A percentile compares a stretch with the other conserved stretches of the same genome.
Conservation (phyloP, 2,113 vertebrate species). For the Scalopus aquaticus region DNA sequence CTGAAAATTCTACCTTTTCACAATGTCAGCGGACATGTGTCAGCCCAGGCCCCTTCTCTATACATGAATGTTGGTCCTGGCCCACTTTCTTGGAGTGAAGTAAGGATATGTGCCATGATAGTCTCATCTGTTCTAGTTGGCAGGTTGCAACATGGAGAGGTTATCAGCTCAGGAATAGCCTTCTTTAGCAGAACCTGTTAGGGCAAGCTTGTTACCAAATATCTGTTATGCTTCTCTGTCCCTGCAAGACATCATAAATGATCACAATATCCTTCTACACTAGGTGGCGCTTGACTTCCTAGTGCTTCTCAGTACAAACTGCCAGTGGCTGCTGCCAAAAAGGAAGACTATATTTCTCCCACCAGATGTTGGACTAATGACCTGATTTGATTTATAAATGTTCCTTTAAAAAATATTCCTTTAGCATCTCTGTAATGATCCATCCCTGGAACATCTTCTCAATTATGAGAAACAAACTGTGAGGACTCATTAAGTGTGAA, state of each 20-base stretch:
- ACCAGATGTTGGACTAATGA: background rate
- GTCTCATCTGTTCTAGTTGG: background rate
- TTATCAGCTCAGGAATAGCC: background rate
- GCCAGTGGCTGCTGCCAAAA: background rate
- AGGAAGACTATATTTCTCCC: background rate
- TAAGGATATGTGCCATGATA: background rate
- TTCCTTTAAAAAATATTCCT: conserved; percentile 32
- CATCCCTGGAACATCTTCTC: conserved; percentile 43
- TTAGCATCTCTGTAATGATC: conserved; percentile 27
- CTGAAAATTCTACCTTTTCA: background rate
- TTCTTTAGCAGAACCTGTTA: background rate
- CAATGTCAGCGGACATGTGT: background rate
- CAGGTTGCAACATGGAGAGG: background rate
- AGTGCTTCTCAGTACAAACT: background rate
- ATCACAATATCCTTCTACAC: background rate
- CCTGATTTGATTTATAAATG: background rate
- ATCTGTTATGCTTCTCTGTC: background rate
- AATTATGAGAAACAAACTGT: conserved; percentile 65
- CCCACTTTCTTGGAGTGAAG: background rate
- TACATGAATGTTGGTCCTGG: background rate
- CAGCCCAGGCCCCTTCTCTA: background rate
- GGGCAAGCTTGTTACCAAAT: background rate
- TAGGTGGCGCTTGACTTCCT: background rate
- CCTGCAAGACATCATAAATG: background rate
- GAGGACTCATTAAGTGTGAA: conserved; percentile 47